Evolutionary conservation across 2,888 invertebrate species (phyloP).

Genomic region (Suillia variegata): DNA sequence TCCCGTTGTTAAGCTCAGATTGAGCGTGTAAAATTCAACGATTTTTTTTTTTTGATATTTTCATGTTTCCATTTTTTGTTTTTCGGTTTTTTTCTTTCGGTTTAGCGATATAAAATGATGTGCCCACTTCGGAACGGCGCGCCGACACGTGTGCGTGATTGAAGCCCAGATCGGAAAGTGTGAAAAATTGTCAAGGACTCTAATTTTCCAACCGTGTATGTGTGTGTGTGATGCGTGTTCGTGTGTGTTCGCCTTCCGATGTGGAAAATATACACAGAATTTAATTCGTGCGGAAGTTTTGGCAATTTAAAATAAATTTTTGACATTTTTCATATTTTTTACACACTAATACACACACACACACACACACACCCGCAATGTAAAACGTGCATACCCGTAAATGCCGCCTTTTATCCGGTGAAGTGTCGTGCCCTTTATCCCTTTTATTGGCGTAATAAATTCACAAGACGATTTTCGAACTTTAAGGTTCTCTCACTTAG

Average conservation of each 20-base stretch:
- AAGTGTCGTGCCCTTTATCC: too few species aligned
- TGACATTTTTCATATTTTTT: too few species aligned
- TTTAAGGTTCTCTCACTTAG: too few species aligned
- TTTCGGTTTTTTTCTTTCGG: neutral
- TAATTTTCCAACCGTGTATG: slow-evolving; percentile 35
- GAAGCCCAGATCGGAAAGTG: slow-evolving; percentile 32
- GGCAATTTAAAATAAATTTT: slow-evolving; percentile 42
- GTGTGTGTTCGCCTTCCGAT: slow-evolving; percentile 32
- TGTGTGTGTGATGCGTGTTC: too few species aligned
- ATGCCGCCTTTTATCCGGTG: too few species aligned
- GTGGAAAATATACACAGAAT: slow-evolving; percentile 46
- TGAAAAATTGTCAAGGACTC: slow-evolving; percentile 48
- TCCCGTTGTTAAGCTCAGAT: slow-evolving; percentile 19
- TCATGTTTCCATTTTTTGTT: neutral
- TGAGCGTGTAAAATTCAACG: slow-evolving; percentile 31
- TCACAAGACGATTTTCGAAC: too few species aligned
- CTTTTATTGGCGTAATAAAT: too few species aligned
- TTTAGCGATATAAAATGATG: neutral
- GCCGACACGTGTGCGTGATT: neutral
- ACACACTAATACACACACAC: too few species aligned
- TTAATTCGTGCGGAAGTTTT: slow-evolving; percentile 52
- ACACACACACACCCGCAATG: slow-evolving; percentile 11
- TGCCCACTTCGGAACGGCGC: too few species aligned
- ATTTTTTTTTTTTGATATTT: too few species aligned
- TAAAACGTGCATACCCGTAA: too few species aligned